These are phyloP conservation scores for Hydrochoerus hydrochaeris DNA, from an alignment of 2,113 vertebrate genomes.

Conservation along the genomic window DNA sequence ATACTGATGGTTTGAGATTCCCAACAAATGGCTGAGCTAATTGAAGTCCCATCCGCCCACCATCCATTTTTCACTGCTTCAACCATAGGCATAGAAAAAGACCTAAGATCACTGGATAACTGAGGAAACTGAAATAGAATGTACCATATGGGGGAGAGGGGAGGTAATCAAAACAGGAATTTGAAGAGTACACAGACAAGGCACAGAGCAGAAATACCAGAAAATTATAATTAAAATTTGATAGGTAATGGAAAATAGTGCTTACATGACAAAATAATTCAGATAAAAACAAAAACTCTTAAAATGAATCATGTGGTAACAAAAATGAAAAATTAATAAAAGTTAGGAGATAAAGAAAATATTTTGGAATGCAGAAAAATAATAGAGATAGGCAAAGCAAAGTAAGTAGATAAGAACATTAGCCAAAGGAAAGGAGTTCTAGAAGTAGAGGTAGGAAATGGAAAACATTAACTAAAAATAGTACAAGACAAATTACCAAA, in stretches of 20 bases:
- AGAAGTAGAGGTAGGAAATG: conserved; percentile 11
- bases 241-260: background rate
- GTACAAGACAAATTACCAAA: background rate
- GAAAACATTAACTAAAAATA: background rate
- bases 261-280: background rate
- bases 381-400: background rate
- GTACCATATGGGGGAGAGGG: background rate
- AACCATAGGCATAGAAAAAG: background rate
- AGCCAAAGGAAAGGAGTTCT: conserved; percentile 23
- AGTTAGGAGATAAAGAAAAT: background rate
- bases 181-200: background rate
- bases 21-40: background rate
- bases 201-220: background rate
- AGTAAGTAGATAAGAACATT: background rate
- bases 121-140: background rate
- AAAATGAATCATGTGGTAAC: background rate
- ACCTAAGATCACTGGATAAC: background rate
- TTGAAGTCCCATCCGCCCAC: background rate
- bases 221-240: conserved; percentile 43
- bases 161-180: background rate
- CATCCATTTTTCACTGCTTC: background rate
- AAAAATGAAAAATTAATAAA: conserved; percentile 17
- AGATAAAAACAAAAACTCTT: background rate
- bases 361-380: conserved; percentile 12
- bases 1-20: background rate